Evolutionary conservation across 53 echinoderm and acorn worm genomes (phyloP), one percentile per base, ranked within the genome.

Genomic region (Temnopleurus reevesii): DNA sequence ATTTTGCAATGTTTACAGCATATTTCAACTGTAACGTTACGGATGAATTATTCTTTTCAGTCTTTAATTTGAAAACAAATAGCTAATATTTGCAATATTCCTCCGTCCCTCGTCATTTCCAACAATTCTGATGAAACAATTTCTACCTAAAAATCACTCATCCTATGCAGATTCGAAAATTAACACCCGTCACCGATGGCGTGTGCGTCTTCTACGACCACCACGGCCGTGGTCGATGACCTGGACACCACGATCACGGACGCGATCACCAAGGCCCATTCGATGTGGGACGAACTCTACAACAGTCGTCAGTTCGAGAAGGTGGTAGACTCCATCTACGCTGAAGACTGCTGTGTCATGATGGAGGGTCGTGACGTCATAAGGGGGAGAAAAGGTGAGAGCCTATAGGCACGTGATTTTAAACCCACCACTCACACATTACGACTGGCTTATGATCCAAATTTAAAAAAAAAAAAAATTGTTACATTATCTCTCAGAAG

Each of bases 331-430:
- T 71, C 53, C 34, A 87, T 87, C 71, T 87, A 87, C 53, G 88
- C 88, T 8, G 88, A 87, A 53, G 88, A 87, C 23, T 87, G 88
- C 25, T 87, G 88, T 53, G 51, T 87, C 49, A 87, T 87, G 88
- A 87, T 87, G 88, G 88, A 87, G 29, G 88, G 88, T 7, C 88
- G 71, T 87, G 88, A 87, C 35, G 88, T 71, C 88, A 87, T 87
- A 46, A 49, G 71, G 54, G 86, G 88, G 5, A 65, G 88, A 38
- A 87, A 87, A 87, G 88, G 88, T 87, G 17, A 29, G 55, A 1
- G n/a, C n/a, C n/a, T n/a, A n/a, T n/a, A n/a, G n/a, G n/a, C n/a
- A n/a, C n/a, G n/a, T n/a, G n/a, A n/a, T n/a, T n/a, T n/a, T n/a
- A n/a, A n/a, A n/a, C n/a, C n/a, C n/a, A n/a, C n/a, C n/a, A n/a